Evolutionary conservation across 2,888 invertebrate genomes (phyloP).

Genomic region (Tholera decimalis): DNA sequence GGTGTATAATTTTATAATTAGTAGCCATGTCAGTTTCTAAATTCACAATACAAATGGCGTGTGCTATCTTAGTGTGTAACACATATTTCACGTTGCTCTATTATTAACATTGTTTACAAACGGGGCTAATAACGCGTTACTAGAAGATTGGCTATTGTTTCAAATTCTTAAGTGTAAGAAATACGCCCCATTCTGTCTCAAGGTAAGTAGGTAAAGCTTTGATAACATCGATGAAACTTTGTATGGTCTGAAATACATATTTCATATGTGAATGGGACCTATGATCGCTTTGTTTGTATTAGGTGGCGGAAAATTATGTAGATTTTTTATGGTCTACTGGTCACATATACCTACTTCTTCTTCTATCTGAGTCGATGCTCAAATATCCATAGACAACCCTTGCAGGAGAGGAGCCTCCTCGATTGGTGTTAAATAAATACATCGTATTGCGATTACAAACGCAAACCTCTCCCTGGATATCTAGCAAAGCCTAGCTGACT

Average conservation of each 20-base stretch:
- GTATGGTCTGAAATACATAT: slow-evolving; percentile 42
- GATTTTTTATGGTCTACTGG: too few species aligned
- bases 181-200: slow-evolving; percentile 73
- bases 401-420: too few species aligned
- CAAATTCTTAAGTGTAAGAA: slow-evolving; percentile 71
- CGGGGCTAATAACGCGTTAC: slow-evolving; percentile 78
- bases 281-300: slow-evolving; percentile 13
- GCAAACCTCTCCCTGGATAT: too few species aligned
- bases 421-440: too few species aligned
- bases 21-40: slow-evolving; percentile 33
- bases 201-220: slow-evolving; percentile 64
- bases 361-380: too few species aligned
- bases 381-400: too few species aligned
- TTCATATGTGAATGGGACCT: slow-evolving; percentile 30
- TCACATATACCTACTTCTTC: too few species aligned
- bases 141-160: slow-evolving; percentile 82
- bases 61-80: slow-evolving; percentile 47
- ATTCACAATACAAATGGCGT: slow-evolving; percentile 46
- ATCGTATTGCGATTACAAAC: too few species aligned
- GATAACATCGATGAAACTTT: slow-evolving; percentile 54
- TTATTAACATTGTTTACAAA: slow-evolving; percentile 67
- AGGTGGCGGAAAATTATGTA: neutral
- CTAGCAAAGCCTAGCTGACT: too few species aligned
- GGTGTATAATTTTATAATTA: slow-evolving; percentile 9
- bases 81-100: slow-evolving; percentile 54